Conservation (phyloP, 2,888 invertebrate genomes). For the Cerastoderma edule region DNA sequence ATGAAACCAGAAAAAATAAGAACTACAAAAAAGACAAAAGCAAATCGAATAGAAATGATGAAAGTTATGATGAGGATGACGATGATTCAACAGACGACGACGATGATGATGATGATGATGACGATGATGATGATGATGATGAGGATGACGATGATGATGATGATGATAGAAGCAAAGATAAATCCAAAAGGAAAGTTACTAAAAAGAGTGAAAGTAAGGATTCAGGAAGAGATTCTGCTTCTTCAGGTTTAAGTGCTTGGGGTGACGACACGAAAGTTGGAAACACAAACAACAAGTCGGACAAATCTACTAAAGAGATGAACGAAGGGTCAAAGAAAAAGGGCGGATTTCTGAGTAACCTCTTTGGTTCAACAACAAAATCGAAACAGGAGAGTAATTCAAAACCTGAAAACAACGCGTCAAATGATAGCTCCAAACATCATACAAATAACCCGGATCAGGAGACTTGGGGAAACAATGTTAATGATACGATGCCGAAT, state of each 20-base stretch:
- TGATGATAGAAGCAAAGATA: conserved; percentile 13
- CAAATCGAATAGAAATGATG: not conserved
- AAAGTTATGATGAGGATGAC: conserved; percentile 13
- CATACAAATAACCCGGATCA: conserved; percentile 20
- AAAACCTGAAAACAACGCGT: not conserved
- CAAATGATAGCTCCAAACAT: not conserved
- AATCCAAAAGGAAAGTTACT: not conserved
- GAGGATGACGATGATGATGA: conserved; percentile 14
- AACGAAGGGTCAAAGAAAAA: conserved; percentile 28
- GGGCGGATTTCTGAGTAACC: conserved; percentile 38
- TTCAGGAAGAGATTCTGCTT: conserved; percentile 29
- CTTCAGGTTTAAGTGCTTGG: conserved; percentile 17
- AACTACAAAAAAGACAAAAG: not conserved
- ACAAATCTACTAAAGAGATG: not conserved
- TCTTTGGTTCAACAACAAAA: conserved; percentile 31
- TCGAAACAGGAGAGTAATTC: not conserved
- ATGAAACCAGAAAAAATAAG: conserved; percentile 1
- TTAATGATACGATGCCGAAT: not conserved
- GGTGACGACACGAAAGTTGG: not conserved
- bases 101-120: not conserved
- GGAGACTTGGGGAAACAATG: conserved; percentile 40
- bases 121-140: not conserved
- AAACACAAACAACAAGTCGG: not conserved
- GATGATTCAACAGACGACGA: not conserved
- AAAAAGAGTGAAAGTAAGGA: conserved; percentile 11